Evolutionary conservation across 2,113 vertebrate species (phyloP).

Genomic region (Hemibagrus wyckioides): DNA sequence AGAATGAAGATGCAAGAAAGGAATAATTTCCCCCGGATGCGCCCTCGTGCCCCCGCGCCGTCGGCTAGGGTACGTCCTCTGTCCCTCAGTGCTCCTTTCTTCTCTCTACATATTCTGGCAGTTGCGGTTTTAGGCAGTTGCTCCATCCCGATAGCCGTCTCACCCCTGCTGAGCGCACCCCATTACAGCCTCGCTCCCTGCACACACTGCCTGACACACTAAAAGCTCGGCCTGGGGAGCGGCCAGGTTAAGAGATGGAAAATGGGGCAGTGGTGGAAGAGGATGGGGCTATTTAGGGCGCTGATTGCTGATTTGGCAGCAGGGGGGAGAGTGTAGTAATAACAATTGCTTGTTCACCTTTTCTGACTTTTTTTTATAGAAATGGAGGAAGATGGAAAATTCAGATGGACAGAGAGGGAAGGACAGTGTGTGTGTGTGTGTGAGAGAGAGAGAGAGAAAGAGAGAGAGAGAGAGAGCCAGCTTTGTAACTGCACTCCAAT

Average conservation of each 20-base stretch:
- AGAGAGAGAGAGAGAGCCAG: background rate
- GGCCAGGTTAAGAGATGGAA: slow-evolving; percentile 65
- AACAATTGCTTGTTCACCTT: slow-evolving; percentile 44
- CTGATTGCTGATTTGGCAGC: slow-evolving; percentile 65
- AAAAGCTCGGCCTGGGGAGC: slow-evolving; percentile 70
- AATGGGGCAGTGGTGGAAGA: slow-evolving; percentile 61
- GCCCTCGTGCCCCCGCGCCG: background rate
- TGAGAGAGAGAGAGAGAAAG: background rate
- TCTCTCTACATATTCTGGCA: slow-evolving; percentile 54
- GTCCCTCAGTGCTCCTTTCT: slow-evolving; percentile 25
- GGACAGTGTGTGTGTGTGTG: background rate
- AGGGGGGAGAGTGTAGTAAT: slow-evolving; percentile 48
- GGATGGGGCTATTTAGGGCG: slow-evolving; percentile 49
- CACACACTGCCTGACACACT: slow-evolving; percentile 64
- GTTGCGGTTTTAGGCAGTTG: slow-evolving; percentile 54
- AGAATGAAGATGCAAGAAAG: slow-evolving; percentile 12
- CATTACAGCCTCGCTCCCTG: slow-evolving; percentile 69
- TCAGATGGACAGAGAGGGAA: slow-evolving; percentile 35
- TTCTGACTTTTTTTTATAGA: slow-evolving; percentile 25
- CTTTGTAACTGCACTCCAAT: background rate
- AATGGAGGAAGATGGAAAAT: slow-evolving; percentile 27
- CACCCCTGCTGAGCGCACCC: slow-evolving; percentile 69
- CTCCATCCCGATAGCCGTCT: slow-evolving; percentile 57
- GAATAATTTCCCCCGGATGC: slow-evolving; percentile 14
- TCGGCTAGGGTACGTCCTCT: slow-evolving; percentile 19